These are phyloP conservation scores for Smittia sp. DNA, from an alignment of 2,888 invertebrate genomes.

Conservation along the genomic window DNA sequence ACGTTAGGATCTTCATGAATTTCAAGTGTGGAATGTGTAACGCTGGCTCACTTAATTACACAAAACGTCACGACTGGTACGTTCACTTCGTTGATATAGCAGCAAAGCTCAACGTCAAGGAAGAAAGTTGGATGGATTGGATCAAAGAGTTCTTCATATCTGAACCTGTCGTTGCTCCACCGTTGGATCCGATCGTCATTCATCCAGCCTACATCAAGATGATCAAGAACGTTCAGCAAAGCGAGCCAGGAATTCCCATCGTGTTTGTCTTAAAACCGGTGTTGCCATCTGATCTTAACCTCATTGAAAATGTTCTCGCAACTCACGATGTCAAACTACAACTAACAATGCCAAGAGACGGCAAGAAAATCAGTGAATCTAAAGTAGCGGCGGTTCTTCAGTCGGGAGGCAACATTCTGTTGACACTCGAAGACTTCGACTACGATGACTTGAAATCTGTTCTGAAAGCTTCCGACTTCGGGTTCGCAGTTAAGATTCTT, in stretches of 20 bases:
- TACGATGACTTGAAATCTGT: neutral
- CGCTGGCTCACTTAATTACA: neutral
- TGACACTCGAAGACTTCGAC: neutral
- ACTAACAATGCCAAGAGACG: neutral
- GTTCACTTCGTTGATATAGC: neutral
- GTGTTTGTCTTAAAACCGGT: slow-evolving; percentile 11
- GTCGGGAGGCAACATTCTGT: neutral
- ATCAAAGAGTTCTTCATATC: too few species aligned
- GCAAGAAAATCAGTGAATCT: neutral
- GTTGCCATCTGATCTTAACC: neutral
- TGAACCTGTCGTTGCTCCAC: too few species aligned
- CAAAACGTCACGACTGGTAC: neutral
- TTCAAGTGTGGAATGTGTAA: slow-evolving; percentile 17
- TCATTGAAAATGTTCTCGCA: neutral
- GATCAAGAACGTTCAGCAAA: slow-evolving; percentile 13
- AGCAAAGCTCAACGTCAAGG: too few species aligned
- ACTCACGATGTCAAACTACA: neutral
- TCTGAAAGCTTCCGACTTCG: neutral
- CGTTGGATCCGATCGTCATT: neutral
- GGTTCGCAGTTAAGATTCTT: neutral
- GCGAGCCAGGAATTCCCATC: slow-evolving; percentile 1
- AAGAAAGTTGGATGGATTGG: too few species aligned
- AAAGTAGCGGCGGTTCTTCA: neutral
- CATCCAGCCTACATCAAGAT: slow-evolving; percentile 29
- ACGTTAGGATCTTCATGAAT: neutral